phyloP scores from a whole-genome alignment of 2,113 vertebrate genomes.

The Coracopsis vasa region DNA sequence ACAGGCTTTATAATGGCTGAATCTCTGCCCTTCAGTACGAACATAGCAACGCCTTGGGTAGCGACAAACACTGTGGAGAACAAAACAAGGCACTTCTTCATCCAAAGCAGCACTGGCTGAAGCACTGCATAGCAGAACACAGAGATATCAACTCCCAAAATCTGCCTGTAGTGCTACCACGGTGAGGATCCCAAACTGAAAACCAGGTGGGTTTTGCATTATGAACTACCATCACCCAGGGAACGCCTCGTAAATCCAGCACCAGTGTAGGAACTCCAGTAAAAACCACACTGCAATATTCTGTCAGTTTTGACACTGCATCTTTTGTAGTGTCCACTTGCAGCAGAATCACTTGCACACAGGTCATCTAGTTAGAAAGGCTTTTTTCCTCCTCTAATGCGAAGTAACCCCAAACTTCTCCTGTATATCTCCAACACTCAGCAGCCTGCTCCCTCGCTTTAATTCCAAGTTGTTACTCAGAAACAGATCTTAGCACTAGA shows the following conservation, averaged over 20 bases:
- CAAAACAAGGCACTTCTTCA: background rate
- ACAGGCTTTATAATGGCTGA: background rate
- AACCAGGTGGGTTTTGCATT: accelerated
- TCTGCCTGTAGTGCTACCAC: accelerated
- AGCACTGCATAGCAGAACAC: background rate
- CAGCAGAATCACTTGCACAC: background rate
- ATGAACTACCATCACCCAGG: accelerated
- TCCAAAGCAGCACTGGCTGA: background rate
- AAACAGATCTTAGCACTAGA: background rate
- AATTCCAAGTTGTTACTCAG: background rate
- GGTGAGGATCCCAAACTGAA: background rate
- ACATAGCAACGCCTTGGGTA: background rate
- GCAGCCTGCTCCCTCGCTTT: background rate
- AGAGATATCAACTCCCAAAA: background rate
- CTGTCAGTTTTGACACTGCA: background rate
- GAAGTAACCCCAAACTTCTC: background rate
- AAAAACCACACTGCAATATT: background rate
- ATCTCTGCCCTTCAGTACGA: background rate
- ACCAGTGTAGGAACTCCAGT: accelerated
- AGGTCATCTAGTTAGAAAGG: background rate
- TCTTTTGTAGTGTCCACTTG: background rate
- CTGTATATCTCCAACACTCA: background rate
- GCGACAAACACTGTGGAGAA: background rate
- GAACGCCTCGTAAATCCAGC: background rate
- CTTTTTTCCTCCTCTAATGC: background rate